Evolutionary conservation across 2,888 invertebrate species (phyloP).

Genomic region (Oligia strigilis): DNA sequence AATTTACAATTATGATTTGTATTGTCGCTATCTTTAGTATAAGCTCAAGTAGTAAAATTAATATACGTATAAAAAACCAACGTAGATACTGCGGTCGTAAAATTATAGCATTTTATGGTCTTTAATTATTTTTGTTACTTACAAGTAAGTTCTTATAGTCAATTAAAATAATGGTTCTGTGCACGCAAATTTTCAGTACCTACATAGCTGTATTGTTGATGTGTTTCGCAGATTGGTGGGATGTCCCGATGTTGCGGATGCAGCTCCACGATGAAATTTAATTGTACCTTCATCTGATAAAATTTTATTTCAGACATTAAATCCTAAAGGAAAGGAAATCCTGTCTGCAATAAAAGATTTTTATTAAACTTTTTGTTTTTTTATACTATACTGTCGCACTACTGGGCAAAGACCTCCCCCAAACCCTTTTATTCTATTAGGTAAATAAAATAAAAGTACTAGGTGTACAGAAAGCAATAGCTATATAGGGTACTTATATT

Average conservation of each 20-base stretch:
- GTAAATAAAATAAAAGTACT: background rate
- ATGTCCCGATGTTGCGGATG: background rate
- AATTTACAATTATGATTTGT: constrained; percentile 51
- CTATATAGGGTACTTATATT: background rate
- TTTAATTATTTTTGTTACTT: too few relatives aligned
- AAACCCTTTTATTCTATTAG: background rate
- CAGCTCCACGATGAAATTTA: background rate
- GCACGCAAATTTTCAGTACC: background rate
- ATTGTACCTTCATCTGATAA: too few relatives aligned
- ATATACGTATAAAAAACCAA: background rate
- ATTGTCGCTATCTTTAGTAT: constrained; percentile 6
- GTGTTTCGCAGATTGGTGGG: background rate
- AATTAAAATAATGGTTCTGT: background rate
- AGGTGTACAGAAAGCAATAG: background rate
- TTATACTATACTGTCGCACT: too few relatives aligned
- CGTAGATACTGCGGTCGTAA: background rate
- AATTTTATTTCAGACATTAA: too few relatives aligned
- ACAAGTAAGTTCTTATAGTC: background rate
- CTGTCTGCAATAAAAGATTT: background rate
- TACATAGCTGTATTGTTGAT: background rate
- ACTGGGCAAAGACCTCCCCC: too few relatives aligned
- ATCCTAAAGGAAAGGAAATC: too few relatives aligned
- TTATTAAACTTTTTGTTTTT: too few relatives aligned
- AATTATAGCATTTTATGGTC: background rate
- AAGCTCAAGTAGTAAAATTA: background rate